A percentile compares a stretch with the other conserved stretches of the same genome.
phyloP scores from a whole-genome alignment of 2,797 vertebrate genomes.

The Coluber constrictor region DNA sequence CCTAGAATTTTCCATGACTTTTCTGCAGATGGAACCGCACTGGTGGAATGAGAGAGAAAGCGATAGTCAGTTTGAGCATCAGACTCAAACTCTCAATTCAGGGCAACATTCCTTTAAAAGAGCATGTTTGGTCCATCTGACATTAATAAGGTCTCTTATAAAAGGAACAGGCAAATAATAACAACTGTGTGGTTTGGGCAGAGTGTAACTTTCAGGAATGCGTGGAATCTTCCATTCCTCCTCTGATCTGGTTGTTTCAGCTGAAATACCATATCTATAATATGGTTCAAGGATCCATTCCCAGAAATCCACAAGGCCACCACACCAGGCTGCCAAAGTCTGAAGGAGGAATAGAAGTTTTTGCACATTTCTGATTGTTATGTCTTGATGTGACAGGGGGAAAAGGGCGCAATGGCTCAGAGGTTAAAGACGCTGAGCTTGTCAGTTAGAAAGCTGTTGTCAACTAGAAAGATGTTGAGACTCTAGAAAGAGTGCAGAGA shows the following conservation, averaged over 20 bases:
- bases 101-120: neutral
- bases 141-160: neutral
- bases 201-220: neutral
- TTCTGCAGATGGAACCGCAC: neutral
- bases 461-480: too few species aligned
- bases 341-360: neutral
- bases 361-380: neutral
- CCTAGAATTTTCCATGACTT: neutral
- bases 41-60: neutral
- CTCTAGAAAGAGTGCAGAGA: too few species aligned
- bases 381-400: neutral
- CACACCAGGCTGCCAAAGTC: neutral
- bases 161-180: neutral
- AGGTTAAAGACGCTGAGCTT: neutral
- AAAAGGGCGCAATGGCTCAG: neutral
- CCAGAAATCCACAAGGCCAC: neutral
- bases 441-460: neutral
- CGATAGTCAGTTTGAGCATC: neutral
- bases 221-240: neutral
- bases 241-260: neutral
- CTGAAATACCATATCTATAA: neutral
- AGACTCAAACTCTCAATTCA: neutral
- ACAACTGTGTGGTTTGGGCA: neutral
- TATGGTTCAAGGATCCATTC: neutral
- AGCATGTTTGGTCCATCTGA: neutral